phyloP scores from a whole-genome alignment of 2,888 invertebrate genomes.

The Pimpla rufipes region DNA sequence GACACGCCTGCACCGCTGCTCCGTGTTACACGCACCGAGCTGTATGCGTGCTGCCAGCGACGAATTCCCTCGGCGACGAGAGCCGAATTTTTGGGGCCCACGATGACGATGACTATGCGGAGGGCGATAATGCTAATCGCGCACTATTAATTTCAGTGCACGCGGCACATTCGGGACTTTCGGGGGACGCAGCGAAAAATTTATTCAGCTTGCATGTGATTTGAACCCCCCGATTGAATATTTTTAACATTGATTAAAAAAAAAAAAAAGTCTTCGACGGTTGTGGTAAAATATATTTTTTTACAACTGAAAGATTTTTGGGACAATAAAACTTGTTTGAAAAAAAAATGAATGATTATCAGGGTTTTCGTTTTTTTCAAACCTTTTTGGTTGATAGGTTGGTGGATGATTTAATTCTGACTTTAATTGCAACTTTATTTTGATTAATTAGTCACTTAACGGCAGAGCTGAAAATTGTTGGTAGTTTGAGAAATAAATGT shows the following conservation, averaged over 20 bases:
- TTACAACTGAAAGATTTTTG: too few relatives aligned
- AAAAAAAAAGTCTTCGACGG: neutral
- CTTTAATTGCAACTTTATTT: too few relatives aligned
- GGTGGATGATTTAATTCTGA: too few relatives aligned
- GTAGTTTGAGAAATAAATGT: too few relatives aligned
- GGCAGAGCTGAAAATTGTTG: too few relatives aligned
- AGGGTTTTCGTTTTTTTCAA: too few relatives aligned
- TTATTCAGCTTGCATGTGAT: slow-evolving; percentile 5
- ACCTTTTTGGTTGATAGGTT: too few relatives aligned
- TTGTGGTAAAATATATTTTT: neutral
- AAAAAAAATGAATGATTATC: too few relatives aligned
- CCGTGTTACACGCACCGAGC: slow-evolving; percentile 44
- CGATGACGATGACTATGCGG: slow-evolving; percentile 41
- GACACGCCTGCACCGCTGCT: slow-evolving; percentile 48
- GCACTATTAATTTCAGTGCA: slow-evolving; percentile 58
- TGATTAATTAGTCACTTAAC: too few relatives aligned
- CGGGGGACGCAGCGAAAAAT: slow-evolving; percentile 1
- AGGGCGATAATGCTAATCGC: slow-evolving; percentile 65
- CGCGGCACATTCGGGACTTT: slow-evolving; percentile 33
- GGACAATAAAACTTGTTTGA: too few relatives aligned
- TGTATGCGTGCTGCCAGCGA: neutral
- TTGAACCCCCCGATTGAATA: slow-evolving; percentile 6
- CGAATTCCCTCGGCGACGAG: slow-evolving; percentile 40
- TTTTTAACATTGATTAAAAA: too few relatives aligned
- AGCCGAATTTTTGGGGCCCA: neutral